Conservation (phyloP, 2,888 invertebrate genomes). For the Hylaea fasciaria region DNA sequence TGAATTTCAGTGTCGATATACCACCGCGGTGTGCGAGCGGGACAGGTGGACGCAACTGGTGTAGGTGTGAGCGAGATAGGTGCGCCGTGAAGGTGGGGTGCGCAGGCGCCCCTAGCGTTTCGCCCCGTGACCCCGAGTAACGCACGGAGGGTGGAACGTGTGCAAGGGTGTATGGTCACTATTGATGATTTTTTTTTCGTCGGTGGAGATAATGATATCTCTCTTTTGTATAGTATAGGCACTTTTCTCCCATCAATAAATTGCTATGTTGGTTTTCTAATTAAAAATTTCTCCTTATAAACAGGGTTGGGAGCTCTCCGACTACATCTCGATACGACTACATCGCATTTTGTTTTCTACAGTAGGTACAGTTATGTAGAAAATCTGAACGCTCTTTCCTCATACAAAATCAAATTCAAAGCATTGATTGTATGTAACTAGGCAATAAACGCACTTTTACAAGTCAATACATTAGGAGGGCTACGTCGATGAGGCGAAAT, state of each 20-base stretch:
- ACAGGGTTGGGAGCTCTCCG: no score
- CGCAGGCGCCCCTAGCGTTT: slow-evolving; percentile 26
- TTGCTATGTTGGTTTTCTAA: not conserved
- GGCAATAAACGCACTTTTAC: no score
- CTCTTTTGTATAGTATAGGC: not conserved
- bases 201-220: not conserved
- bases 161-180: slow-evolving; percentile 10
- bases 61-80: slow-evolving; percentile 13
- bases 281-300: no score
- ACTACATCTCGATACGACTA: no score
- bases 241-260: not conserved
- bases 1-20: slow-evolving; percentile 19
- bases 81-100: slow-evolving; percentile 14
- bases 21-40: slow-evolving; percentile 4
- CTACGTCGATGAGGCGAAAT: no score
- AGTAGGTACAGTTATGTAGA: no score
- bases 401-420: no score
- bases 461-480: no score
- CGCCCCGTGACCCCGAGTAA: slow-evolving; percentile 20
- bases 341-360: no score
- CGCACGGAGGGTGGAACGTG: slow-evolving; percentile 12
- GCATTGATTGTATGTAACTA: no score
- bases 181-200: slow-evolving; percentile 4
- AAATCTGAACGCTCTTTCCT: no score
- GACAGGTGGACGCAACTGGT: not conserved